A percentile compares a stretch with the other conserved stretches of the same genome.
phyloP scores from a whole-genome alignment of 2,113 vertebrate genomes.

The Fregata magnificens region DNA sequence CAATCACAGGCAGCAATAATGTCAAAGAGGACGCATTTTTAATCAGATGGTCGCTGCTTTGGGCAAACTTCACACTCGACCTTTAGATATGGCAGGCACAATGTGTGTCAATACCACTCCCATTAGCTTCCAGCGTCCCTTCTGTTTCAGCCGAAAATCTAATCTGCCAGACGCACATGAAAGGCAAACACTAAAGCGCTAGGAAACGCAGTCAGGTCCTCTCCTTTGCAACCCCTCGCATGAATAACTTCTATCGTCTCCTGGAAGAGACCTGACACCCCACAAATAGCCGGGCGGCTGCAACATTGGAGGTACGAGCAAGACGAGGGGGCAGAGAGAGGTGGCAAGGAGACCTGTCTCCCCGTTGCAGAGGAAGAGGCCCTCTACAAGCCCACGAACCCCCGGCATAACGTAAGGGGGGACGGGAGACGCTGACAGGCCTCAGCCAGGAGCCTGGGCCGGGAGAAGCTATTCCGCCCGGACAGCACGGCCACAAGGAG shows the following conservation, averaged over 20 bases:
- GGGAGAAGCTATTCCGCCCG: rapidly evolving
- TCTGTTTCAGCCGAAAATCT: not conserved
- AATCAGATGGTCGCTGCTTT: rapidly evolving
- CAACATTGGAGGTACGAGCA: rapidly evolving
- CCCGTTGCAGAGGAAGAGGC: not conserved
- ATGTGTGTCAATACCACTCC: not conserved
- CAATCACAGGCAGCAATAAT: rapidly evolving
- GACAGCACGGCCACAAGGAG: not conserved
- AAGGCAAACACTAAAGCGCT: not conserved
- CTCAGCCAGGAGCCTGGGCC: not conserved
- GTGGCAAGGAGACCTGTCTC: not conserved
- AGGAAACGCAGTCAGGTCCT: not conserved
- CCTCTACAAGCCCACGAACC: no score
- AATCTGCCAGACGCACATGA: not conserved
- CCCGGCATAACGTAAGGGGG: rapidly evolving
- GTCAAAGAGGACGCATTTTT: rapidly evolving
- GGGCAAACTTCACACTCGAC: not conserved
- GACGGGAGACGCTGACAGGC: rapidly evolving
- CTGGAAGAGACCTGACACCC: rapidly evolving
- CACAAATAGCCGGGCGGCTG: not conserved
- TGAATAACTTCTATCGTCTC: not conserved
- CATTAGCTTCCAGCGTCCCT: not conserved
- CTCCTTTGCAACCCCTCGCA: not conserved
- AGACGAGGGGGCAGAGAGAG: not conserved
- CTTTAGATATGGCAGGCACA: not conserved